Evolutionary conservation across 2,888 invertebrate genomes (phyloP), one percentile per base, ranked within the genome.

Genomic region (Brenthis daphne): DNA sequence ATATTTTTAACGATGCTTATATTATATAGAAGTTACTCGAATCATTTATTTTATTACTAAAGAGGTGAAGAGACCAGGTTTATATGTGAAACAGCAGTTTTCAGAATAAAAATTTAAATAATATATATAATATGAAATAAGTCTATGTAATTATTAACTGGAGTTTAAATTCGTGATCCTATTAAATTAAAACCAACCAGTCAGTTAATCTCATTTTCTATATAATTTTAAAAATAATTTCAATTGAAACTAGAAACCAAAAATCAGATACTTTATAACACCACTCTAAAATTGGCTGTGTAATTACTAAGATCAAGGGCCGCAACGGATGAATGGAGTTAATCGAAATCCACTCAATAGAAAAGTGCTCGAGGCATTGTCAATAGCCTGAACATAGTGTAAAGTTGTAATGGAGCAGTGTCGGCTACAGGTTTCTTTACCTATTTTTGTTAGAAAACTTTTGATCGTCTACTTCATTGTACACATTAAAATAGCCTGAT

Each of bases 311-410:
- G 67, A 67, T 67, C 67, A 67, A 61, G 60, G 60, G 60, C 20
- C 67, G 67, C 55, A 29, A 33, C 60, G 60, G 50, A 53, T 70
- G 70, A 67, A 65, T 67, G 57, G 61, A 65, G 43, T 64, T 65
- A 70, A 70, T 70, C 60, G 65, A 65, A 70, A 54, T 33, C 56
- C 64, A 67, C 60, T 67, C 65, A 67, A 67, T 61, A 48, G 61
- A 70, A 67, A 66, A 57, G 51, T 54, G 61, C 65, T 57, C 56
- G 64, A 64, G 64, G 70, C 58, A 60, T 57, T 53, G 65, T 63
- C 61, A 55, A 60, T 58, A 64, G 55, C 16, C 29, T 13, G 14
- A 55, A 24, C 67, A 50, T 53, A 43, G 55, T 55, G 47, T 48
- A 60, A 61, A 63, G 55, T 43, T 67, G 47, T 53, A 64, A 64